Base-by-base conservation (phyloP, 2,113 vertebrate species). In the Rhombomys opimus region DNA sequence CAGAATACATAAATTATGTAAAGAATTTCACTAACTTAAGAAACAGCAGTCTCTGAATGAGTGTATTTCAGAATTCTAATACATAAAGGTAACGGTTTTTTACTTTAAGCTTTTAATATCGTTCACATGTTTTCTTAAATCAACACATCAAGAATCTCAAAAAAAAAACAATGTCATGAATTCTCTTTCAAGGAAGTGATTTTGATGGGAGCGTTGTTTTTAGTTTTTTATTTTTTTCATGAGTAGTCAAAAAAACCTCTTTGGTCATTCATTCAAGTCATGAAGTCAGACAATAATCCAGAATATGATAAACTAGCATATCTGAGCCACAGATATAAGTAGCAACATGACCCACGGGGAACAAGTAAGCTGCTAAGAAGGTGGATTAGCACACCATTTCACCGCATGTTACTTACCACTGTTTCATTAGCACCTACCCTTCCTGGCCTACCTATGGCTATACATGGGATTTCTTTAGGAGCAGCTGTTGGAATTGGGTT, bases 61-160 rank as follows among this genome's bases (percentile, higher is more conserved):
- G 11, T 84, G 5, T 5, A 70, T 89, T 95, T 63, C 17, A 70
- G 59, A 84, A 4, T 65, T 57, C 73, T 52, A 18, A 63, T 73
- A 7, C 41, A n/a, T 67, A 68, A 32, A 46, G 18, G 41, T 20
- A 50, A 67, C 20, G n/a, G 2, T 46, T 65, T 67, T 80, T 50
- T 27, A 76, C 2, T 63, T 84, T 63, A 63, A 63, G 61, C 1
- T 32, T 67, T 67, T 50, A 8, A 50, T 67, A 52, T 75, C 2
- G n/a, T 35, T 95, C 89, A n/a, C 25, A 84, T 92, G 85, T 81
- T 85, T 75, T 3, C 25, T 59, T 87, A n/a, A 96, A 77, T 84
- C 10, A 96, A 97, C 81, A 90, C 14, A 81, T 63, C 35, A 30
- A 96, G 76, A 93, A 81, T 94, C 78, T 92, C 46, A 80, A 88